These are phyloP conservation scores for Henricia sp. DNA, from an alignment of 53 echinoderm and acorn worm genomes.

Conservation along the genomic window DNA sequence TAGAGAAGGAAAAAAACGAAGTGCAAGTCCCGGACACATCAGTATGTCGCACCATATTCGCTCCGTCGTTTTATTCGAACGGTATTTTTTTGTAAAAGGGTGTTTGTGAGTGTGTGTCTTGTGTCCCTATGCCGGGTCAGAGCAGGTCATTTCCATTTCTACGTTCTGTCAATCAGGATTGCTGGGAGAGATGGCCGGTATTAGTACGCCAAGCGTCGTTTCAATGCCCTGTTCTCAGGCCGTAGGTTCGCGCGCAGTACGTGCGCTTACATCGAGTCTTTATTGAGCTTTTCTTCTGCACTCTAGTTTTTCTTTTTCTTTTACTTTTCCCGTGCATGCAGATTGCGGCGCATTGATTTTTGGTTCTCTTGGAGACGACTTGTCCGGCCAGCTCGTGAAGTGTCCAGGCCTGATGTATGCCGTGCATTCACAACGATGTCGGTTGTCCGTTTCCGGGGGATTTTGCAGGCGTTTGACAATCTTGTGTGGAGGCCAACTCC, in stretches of 20 bases:
- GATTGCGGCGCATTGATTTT: constrained; percentile 32
- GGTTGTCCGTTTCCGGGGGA: constrained; percentile 36
- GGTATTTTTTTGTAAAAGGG: neutral
- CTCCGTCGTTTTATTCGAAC: neutral
- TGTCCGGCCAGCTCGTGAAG: constrained; percentile 25
- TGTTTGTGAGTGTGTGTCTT: constrained; percentile 28
- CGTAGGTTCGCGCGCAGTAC: constrained; percentile 33
- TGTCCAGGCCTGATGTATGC: constrained; percentile 33
- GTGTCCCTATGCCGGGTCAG: constrained; percentile 36
- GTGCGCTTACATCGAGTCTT: constrained; percentile 40
- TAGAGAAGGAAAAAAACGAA: neutral
- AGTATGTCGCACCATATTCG: constrained; percentile 33
- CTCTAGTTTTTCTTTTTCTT: neutral
- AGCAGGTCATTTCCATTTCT: constrained; percentile 55
- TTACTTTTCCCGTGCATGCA: neutral
- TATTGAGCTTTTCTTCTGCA: neutral
- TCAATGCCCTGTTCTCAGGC: constrained; percentile 48
- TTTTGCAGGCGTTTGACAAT: constrained; percentile 46
- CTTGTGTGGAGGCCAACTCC: constrained; percentile 27
- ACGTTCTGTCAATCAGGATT: constrained; percentile 57
- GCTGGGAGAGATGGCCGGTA: constrained; percentile 13
- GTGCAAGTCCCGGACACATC: constrained; percentile 31
- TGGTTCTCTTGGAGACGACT: constrained; percentile 7
- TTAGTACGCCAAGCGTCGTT: constrained; percentile 46
- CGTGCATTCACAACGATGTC: constrained; percentile 41